Conservation (phyloP, 2,113 vertebrate species). For the Protobothrops mucrosquamatus region DNA sequence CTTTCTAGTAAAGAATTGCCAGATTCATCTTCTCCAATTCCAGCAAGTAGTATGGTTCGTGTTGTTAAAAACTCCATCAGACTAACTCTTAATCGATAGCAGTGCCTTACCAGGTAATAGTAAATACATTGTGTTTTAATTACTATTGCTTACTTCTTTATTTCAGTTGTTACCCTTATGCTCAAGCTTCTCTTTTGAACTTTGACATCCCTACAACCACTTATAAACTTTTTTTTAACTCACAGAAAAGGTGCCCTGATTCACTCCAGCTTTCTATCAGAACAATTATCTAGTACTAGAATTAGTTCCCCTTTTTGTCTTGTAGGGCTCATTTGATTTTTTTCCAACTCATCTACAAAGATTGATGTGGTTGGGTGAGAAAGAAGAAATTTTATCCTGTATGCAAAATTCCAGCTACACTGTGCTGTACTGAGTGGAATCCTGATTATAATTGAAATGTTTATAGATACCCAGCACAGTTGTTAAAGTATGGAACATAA, state of each 20-base stretch:
- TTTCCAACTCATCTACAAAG: background rate
- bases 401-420: background rate
- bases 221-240: background rate
- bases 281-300: background rate
- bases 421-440: background rate
- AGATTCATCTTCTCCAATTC: conserved; percentile 91
- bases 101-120: conserved; percentile 69
- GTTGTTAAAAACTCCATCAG: conserved; percentile 96
- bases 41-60: conserved; percentile 82
- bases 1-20: conserved; percentile 95
- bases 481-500: background rate
- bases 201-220: background rate
- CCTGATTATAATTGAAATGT: background rate
- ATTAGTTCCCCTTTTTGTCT: background rate
- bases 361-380: background rate
- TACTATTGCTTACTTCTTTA: conserved; percentile 10
- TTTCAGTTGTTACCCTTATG: conserved; percentile 2
- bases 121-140: conserved; percentile 43
- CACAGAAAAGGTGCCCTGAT: background rate
- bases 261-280: background rate
- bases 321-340: background rate
- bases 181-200: conserved; percentile 11
- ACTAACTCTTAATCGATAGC: conserved; percentile 91
- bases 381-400: background rate
- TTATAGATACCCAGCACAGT: background rate